These are phyloP conservation scores for Colossoma macropomum DNA, from an alignment of 2,113 vertebrate species.

Conservation along the genomic window DNA sequence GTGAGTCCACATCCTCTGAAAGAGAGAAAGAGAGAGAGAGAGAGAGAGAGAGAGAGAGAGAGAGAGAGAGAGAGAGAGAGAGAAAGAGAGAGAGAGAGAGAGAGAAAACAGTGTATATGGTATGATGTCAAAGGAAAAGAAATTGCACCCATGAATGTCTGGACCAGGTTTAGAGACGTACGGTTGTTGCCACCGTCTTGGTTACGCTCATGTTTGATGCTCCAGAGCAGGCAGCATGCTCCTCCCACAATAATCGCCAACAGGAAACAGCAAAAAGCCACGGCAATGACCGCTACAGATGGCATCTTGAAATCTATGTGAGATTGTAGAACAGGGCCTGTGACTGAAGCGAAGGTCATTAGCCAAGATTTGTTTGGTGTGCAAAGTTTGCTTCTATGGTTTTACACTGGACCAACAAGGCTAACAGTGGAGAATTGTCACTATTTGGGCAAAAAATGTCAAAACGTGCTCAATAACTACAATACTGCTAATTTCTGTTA, in stretches of 20 bases:
- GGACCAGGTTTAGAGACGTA: background rate
- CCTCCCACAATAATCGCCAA: slow-evolving; percentile 59
- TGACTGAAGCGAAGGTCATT: background rate
- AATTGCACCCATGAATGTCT: background rate
- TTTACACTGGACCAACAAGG: too few relatives aligned
- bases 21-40: slow-evolving; percentile 27
- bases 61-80: too few relatives aligned
- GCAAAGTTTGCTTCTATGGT: too few relatives aligned
- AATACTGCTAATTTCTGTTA: too few relatives aligned
- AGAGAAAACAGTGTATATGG: background rate
- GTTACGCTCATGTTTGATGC: background rate
- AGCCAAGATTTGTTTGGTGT: too few relatives aligned
- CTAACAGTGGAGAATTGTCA: too few relatives aligned
- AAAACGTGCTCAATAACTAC: too few relatives aligned
- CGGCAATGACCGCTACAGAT: slow-evolving; percentile 57
- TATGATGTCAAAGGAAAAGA: background rate
- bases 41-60: too few relatives aligned
- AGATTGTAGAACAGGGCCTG: background rate
- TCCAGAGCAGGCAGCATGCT: slow-evolving; percentile 49
- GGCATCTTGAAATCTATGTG: slow-evolving; percentile 47
- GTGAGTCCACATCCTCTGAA: slow-evolving; percentile 56
- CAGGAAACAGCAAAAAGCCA: slow-evolving; percentile 71
- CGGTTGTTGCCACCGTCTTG: background rate
- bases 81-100: background rate
- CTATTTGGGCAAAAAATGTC: too few relatives aligned